phyloP scores from a whole-genome alignment of 2,797 vertebrate genomes.

The Sciurus vulgaris region DNA sequence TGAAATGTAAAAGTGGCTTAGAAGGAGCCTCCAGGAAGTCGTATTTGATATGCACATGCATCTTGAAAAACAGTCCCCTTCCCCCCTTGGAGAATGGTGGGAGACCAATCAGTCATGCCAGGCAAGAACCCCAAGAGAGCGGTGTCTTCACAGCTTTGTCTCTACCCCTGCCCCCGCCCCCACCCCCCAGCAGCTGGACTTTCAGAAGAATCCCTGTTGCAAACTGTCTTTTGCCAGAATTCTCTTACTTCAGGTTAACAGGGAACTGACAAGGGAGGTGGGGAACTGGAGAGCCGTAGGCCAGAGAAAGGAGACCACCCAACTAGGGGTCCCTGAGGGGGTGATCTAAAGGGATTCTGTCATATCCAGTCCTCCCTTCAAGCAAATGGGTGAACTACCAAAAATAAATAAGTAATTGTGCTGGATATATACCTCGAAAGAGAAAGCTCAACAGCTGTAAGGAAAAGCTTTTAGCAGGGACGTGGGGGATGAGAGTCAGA shows the following conservation, averaged over 20 bases:
- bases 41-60: conserved; percentile 77
- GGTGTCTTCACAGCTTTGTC: not conserved
- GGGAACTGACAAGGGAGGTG: not conserved
- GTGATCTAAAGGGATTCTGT: not conserved
- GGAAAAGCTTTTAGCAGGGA: not conserved
- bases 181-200: conserved; percentile 47
- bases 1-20: conserved; percentile 78
- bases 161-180: not conserved
- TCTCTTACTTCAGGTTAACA: not conserved
- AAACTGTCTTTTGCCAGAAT: conserved; percentile 29
- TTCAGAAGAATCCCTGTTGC: conserved; percentile 8
- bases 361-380: not conserved
- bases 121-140: conserved; percentile 2
- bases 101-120: conserved; percentile 7
- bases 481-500: not conserved
- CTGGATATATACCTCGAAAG: conserved; percentile 1
- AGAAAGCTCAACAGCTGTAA: not conserved
- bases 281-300: not conserved
- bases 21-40: conserved; percentile 71
- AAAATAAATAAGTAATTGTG: not conserved
- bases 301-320: not conserved
- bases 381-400: not conserved
- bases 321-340: not conserved
- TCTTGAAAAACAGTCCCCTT: conserved; percentile 64
- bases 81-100: not conserved